phyloP scores from a whole-genome alignment of 92 coral and sea anemone genomes.

The Montipora capitata region DNA sequence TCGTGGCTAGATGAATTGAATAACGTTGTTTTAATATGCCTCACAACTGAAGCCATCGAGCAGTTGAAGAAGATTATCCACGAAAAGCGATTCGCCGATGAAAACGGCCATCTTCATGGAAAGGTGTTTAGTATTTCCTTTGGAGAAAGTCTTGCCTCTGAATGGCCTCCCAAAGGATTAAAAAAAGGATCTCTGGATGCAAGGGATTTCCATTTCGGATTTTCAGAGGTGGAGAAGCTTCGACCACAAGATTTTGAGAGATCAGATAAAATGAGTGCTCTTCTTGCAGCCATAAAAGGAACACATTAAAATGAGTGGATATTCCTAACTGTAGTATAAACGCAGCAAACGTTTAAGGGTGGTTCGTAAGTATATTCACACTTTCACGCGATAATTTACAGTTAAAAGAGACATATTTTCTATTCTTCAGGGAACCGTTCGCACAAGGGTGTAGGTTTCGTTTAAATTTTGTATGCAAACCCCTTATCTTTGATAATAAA shows the following conservation, averaged over 20 bases:
- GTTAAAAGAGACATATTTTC: too few species aligned
- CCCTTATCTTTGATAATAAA: background rate
- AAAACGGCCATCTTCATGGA: slow-evolving; percentile 78
- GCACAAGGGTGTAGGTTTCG: background rate
- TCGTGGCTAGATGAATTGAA: slow-evolving; percentile 83
- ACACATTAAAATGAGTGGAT: background rate
- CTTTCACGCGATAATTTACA: background rate
- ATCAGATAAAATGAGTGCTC: slow-evolving; percentile 75
- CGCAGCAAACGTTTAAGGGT: background rate
- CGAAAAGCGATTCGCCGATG: slow-evolving; percentile 74
- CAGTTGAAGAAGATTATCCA: slow-evolving; percentile 67
- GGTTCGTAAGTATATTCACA: slow-evolving; percentile 21
- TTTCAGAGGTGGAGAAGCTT: slow-evolving; percentile 26
- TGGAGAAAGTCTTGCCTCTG: slow-evolving; percentile 75
- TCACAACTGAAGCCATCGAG: slow-evolving; percentile 81
- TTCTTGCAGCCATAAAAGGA: slow-evolving; percentile 86
- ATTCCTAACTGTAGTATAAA: too few species aligned
- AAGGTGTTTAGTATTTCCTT: slow-evolving; percentile 88
- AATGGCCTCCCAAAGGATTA: slow-evolving; percentile 89
- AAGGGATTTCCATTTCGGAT: slow-evolving; percentile 50
- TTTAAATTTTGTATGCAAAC: background rate
- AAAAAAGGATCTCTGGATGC: slow-evolving; percentile 53
- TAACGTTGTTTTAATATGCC: slow-evolving; percentile 84
- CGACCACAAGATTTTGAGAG: slow-evolving; percentile 46
- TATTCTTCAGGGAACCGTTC: too few species aligned